Evolutionary conservation across 2,797 vertebrate genomes (phyloP), one percentile per base, ranked within the genome.

Genomic region (Synanceia verrucosa): DNA sequence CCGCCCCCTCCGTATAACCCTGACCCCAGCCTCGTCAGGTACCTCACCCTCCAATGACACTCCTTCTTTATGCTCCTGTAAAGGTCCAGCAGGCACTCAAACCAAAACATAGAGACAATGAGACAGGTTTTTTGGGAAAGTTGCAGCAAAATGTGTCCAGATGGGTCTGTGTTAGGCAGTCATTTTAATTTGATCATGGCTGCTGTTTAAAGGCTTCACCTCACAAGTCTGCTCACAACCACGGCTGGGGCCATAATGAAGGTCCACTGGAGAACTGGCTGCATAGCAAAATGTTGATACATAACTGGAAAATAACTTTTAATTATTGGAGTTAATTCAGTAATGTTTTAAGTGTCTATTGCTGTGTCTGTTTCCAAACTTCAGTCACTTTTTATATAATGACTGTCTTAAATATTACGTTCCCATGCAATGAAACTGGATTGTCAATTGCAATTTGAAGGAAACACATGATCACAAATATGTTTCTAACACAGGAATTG

Each of bases 1-100:
- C 97, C 97, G 0, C 97, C 98, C n/a, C 97, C 98, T 9, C 95
- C 96, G 53, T 99, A 99, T 94, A 97, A 96, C 68, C 96, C 97
- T 1, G 97, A 99, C 91, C 96, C 97, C 91, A 95, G 96, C 94
- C 96, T 99, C 1, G 94, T 99, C 96, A 99, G 97, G 98, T 99
- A 95, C 90, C 93, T 93, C 81, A 86, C 9, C 79, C 92, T 95
- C 91, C 94, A 94, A 90, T 94, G 93, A 94, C 92, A 93, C 87
- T 90, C 78, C 81, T 70, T 79, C 76, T 86, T 79, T 87, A 78
- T 70, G 68, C 68, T 75, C 71, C 76, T 82, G 80, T 81, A 70
- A 84, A 83, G 65, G 72, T 57, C 66, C 67, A 44, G 76, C 82
- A 78, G 69, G 76, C 76, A 89, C 58, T 87, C 76, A 82, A 21